Evolutionary conservation across 1,140 invertebrate species (phyloP), one percentile per base, ranked within the genome.

Genomic region (Daktulosphaira vitifoliae): DNA sequence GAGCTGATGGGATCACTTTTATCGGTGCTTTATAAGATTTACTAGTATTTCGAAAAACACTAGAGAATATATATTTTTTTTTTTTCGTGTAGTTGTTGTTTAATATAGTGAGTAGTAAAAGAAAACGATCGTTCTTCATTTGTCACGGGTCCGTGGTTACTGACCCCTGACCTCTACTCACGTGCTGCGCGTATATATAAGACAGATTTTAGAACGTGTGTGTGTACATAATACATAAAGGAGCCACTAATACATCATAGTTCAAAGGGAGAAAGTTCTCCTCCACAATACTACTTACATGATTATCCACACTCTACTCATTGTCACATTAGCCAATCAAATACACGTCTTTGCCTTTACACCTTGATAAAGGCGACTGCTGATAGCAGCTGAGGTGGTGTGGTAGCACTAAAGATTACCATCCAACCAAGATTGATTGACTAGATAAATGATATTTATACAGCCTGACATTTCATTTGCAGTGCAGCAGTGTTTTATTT

Each of bases 121-220:
- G 46, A 62, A 39, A 62, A 62, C 56, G 56, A 62, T 62, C 56
- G 56, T 48, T 62, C 56, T 62, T 62, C 56, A 62, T 62, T 62
- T 62, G 56, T 62, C 56, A 62, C 56, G 56, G 56, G 56, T 62
- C 42, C 56, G 56, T 62, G 56, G 39, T 15, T 25, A 62, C 56
- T 62, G 56, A 39, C 26, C 56, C 56, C 56, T 62, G 56, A 62
- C 56, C 56, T 62, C 29, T 33, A 33, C 29, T 11, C 56, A 22
- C 22, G 6, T 18, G 25, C 18, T 29, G 56, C 11, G 29, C 29
- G 11, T 33, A 33, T 33, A 33, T 11, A 33, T 33, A 33, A n/a
- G 5, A 33, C 11, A 33, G 5, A 33, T 33, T 33, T 62, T 46
- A 62, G 25, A 42, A 59, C 9, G 54, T 18, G 16, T 18, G 16